Base-by-base conservation (phyloP, 2,888 invertebrate species). In the Cynaeus angustus region DNA sequence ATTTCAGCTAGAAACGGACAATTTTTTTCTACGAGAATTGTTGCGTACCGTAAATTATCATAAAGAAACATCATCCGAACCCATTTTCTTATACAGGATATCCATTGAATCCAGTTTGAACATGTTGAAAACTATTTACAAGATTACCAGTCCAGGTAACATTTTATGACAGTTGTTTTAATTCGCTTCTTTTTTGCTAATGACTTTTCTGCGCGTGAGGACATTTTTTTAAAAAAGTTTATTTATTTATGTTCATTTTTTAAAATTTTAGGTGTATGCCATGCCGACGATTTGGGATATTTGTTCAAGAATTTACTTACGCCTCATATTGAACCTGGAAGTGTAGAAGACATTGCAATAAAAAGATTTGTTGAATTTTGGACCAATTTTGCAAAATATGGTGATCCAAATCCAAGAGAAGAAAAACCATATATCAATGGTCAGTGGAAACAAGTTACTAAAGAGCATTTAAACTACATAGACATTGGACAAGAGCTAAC, bases 321-420 rank as follows among this genome's bases (percentile, higher is more conserved):
- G 3, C 74, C 77, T 10, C 65, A 73, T 43, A 68, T 81, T 7
- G 58, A 70, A 10, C 62, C 72, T 3, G 75, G 73, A 4, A 79
- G 79, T 38, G 10, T 71, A n/a, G 82, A 82, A 74, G 79, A 80
- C 21, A 52, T 71, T 12, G 65, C 73, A 5, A 65, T 80, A 21
- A 71, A 73, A 52, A 71, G 77, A 21, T 74, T 81, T 59, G 68
- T 78, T 6, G 77, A 72, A 52, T 45, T 82, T 8, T 82, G 82
- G 82, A 76, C 79, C 0, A 80, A 81, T 71, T 82, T 82, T 66
- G 81, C 82, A 3, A 76, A 68, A 64, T 74, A 48, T 58, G 76
- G 77, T 5, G 72, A 78, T 64, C 79, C 79, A 8, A 77, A 74
- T 12, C 75, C 76, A 7, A 50, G 71, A 7, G 53, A 46, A 12